Evolutionary conservation across 2,888 invertebrate genomes (phyloP), one percentile per base, ranked within the genome.

Genomic region (Archips crataeganus): DNA sequence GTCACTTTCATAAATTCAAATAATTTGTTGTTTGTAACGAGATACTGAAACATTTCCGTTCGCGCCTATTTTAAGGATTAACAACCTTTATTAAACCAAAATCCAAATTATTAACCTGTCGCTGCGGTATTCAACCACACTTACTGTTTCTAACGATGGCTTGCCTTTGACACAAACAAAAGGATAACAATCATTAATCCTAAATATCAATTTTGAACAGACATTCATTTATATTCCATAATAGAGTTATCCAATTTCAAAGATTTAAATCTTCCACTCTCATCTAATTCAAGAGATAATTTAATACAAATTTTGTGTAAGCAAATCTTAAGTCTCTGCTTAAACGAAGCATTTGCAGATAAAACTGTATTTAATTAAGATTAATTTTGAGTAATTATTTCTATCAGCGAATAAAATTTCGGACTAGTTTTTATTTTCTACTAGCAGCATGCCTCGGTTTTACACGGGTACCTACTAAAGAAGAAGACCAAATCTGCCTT

Each of bases 311-410:
- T 32, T 57, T 11, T 3, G 32, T 11, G 32, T 57, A 57, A 57
- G 57, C 57, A 57, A 57, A 57, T 57, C 57, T 32, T 32, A 4
- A 57, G 32, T 11, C 57, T 32, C 32, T 1, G 23, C 6, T 3
- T 23, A 32, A 32, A 57, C 4, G 10, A 32, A 57, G 11, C 10
- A 57, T 57, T 23, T 54, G 54, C 23, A 23, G 32, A 57, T 57
- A 57, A 32, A 57, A 57, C 57, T 32, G 54, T 54, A 54, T 54
- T 54, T 23, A 54, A 54, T 54, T 54, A 54, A n/a, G 57, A 57
- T 57, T 57, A 32, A 57, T 54, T 54, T 54, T 54, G 23, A 15
- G n/a, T 45, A 45, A 45, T 47, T 13, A 47, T n/a, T 39, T n/a
- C n/a, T 5, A 49, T 49, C 6, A 49, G 49, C n/a, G 49, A 49